Evolutionary conservation across 2,797 vertebrate species (phyloP), one percentile per base, ranked within the genome.

Genomic region (Todus mexicanus): DNA sequence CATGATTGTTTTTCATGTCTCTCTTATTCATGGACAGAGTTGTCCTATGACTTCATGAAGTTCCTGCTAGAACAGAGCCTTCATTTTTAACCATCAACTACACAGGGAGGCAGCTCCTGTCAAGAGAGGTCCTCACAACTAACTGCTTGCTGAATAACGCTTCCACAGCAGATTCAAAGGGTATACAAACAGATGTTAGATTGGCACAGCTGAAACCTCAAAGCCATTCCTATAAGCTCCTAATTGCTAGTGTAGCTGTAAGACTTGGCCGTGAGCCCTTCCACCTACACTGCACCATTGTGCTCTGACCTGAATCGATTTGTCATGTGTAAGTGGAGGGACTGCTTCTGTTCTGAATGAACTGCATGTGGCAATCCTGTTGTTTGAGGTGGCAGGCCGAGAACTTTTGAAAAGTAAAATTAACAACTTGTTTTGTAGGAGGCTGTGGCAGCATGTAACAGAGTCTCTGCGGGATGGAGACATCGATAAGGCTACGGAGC

Each of bases 401-500:
- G 59, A 60, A 20, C 23, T 72, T 33, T 26, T 59, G 13, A 64
- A 42, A 86, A 93, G 43, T 68, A 2, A 68, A 63, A 63, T 35
- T 25, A 66, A 4, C 13, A 13, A 15, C 84, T 93, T 88, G 8
- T 83, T 94, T 96, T 64, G 57, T 80, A 99, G 99, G 95, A 98
- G 98, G 75, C 97, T 99, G 53, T 99, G 99, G 99, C 98, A 98
- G 96, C 98, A 98, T 6, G 99, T 99, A 94, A 99, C 99, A 0
- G 98, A 99, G 91, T 97, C 98, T 35, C 95, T 99, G 89, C 98
- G 98, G 91, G 98, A 98, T 96, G 98, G 98, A 92, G 98, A 99
- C 86, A 99, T 99, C 2, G 99, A 99, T 26, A 98, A 99, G 89
- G 99, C 99, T 87, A 99, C 99, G 0, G 99, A 99, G 93, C 99